Conservation (phyloP, 2,113 vertebrate species). For the Rhagologus leucostigma region DNA sequence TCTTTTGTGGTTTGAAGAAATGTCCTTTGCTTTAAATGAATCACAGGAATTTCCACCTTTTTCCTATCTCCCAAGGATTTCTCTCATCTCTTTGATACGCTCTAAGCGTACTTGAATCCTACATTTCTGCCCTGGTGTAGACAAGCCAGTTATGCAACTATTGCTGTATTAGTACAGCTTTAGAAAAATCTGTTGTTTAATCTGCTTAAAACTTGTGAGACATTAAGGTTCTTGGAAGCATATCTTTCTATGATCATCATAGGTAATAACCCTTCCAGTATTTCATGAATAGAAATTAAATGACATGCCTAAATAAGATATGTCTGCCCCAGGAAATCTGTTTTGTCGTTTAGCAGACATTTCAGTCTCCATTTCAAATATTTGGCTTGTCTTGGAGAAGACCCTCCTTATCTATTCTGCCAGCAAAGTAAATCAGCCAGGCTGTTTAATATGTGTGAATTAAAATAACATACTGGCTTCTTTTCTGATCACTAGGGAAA, state of each 20-base stretch:
- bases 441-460: not conserved
- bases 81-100: not conserved
- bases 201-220: not conserved
- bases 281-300: not conserved
- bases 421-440: not conserved
- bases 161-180: not conserved
- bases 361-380: not conserved
- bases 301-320: not conserved
- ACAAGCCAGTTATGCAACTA: not conserved
- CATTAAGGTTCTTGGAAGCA: not conserved
- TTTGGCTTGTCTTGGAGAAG: not conserved
- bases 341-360: not conserved
- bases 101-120: not conserved
- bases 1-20: not conserved
- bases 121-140: not conserved
- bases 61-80: not conserved
- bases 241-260: not conserved
- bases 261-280: not conserved
- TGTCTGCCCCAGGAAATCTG: not conserved
- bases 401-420: not conserved
- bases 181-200: not conserved
- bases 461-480: not conserved
- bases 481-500: not conserved
- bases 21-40: not conserved
- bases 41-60: not conserved